phyloP scores from a whole-genome alignment of 2,888 invertebrate species.

The Uloborus plumipes region DNA sequence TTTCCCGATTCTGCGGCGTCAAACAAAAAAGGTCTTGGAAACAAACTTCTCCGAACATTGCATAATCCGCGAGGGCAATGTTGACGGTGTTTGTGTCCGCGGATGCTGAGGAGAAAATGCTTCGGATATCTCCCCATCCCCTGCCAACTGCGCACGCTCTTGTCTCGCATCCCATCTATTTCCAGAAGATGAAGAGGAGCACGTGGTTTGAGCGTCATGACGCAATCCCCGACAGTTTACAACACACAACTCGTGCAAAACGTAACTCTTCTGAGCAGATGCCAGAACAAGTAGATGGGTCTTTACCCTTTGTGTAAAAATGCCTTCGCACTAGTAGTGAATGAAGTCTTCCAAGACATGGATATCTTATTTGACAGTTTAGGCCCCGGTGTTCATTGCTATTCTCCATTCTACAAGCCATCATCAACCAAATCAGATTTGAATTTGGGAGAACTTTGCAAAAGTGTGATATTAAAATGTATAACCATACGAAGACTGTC shows the following conservation, averaged over 20 bases:
- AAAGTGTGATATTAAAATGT: conserved; percentile 67
- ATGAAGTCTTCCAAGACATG: conserved; percentile 31
- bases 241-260: conserved; percentile 25
- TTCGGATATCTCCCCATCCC: conserved; percentile 25
- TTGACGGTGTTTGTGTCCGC: conserved; percentile 35
- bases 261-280: conserved; percentile 34
- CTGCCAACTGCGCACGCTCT: conserved; percentile 54
- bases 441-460: conserved; percentile 68
- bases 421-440: background rate
- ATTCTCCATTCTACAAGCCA: conserved; percentile 58
- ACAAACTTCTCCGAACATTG: conserved; percentile 13
- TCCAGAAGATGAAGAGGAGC: conserved; percentile 50
- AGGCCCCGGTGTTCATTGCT: conserved; percentile 64
- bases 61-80: conserved; percentile 35
- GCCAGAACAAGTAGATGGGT: conserved; percentile 45
- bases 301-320: conserved; percentile 33
- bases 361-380: conserved; percentile 58
- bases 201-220: conserved; percentile 39
- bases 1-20: no score
- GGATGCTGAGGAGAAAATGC: conserved; percentile 7
- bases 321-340: conserved; percentile 12
- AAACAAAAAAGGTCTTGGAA: background rate
- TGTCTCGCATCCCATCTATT: conserved; percentile 40
- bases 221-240: conserved; percentile 48
- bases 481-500: conserved; percentile 67